Conservation (phyloP, 2,888 invertebrate species). For the Ectobius pallidus region DNA sequence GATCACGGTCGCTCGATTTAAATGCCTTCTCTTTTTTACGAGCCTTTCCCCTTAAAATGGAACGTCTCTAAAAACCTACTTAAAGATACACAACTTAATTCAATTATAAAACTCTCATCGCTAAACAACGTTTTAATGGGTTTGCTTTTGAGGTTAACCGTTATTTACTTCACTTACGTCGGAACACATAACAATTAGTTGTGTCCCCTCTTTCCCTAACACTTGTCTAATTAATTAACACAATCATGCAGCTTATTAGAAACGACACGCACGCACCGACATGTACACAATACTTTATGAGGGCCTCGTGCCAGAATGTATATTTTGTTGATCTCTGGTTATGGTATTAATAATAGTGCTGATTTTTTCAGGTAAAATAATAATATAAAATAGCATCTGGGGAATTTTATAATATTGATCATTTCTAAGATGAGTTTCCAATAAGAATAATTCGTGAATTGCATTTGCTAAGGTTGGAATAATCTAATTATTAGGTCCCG, state of each 20-base stretch:
- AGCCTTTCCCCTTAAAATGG: neutral
- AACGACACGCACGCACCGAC: too few relatives aligned
- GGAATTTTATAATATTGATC: too few relatives aligned
- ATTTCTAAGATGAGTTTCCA: too few relatives aligned
- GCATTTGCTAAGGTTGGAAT: too few relatives aligned
- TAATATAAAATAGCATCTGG: too few relatives aligned
- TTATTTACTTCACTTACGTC: neutral
- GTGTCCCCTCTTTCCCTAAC: neutral
- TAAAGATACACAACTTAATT: neutral
- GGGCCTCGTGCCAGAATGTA: too few relatives aligned
- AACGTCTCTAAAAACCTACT: neutral
- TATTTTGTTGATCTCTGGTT: too few relatives aligned
- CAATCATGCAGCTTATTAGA: neutral
- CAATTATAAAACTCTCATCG: neutral
- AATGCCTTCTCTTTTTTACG: neutral
- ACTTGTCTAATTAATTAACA: neutral
- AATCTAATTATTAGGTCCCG: too few relatives aligned
- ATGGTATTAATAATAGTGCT: too few relatives aligned
- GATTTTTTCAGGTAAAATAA: too few relatives aligned
- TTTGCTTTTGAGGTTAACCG: neutral
- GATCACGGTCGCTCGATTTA: neutral
- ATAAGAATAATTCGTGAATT: too few relatives aligned
- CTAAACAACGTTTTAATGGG: neutral
- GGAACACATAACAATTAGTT: neutral
- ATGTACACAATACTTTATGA: too few relatives aligned